Evolutionary conservation across 2,888 invertebrate genomes (phyloP).

Genomic region (Dryocosmus kuriphilus): DNA sequence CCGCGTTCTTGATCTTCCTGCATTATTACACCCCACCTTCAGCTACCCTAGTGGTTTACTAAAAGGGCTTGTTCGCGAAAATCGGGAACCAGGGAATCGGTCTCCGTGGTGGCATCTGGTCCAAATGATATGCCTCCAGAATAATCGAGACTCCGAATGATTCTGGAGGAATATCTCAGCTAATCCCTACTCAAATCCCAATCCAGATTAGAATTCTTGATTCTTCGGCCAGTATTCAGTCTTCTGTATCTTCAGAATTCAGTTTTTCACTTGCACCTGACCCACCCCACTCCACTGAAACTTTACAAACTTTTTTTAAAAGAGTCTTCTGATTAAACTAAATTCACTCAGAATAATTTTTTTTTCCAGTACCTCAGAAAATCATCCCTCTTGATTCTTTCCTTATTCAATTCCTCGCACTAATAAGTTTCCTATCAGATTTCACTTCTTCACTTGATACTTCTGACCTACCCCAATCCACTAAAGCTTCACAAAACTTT

Average conservation of each 20-base stretch:
- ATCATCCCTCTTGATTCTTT: not conserved
- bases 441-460: not conserved
- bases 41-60: constrained; percentile 40
- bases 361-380: not conserved
- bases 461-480: constrained; percentile 29
- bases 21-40: constrained; percentile 58
- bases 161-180: constrained; percentile 46
- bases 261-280: constrained; percentile 33
- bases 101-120: constrained; percentile 60
- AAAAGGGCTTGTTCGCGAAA: constrained; percentile 63
- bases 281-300: not conserved
- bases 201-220: not conserved
- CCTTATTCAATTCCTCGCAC: no score
- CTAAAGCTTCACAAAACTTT: constrained; percentile 19
- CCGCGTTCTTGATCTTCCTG: constrained; percentile 58
- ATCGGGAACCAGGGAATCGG: constrained; percentile 62
- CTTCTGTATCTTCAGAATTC: not conserved
- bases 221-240: not conserved
- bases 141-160: constrained; percentile 59
- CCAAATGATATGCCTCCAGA: constrained; percentile 41
- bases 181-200: not conserved
- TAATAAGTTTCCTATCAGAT: not conserved
- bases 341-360: no score
- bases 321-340: no score
- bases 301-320: constrained; percentile 10